Evolutionary conservation across 2,888 invertebrate species (phyloP), one percentile per base, ranked within the genome.

Genomic region (Agrochola litura): DNA sequence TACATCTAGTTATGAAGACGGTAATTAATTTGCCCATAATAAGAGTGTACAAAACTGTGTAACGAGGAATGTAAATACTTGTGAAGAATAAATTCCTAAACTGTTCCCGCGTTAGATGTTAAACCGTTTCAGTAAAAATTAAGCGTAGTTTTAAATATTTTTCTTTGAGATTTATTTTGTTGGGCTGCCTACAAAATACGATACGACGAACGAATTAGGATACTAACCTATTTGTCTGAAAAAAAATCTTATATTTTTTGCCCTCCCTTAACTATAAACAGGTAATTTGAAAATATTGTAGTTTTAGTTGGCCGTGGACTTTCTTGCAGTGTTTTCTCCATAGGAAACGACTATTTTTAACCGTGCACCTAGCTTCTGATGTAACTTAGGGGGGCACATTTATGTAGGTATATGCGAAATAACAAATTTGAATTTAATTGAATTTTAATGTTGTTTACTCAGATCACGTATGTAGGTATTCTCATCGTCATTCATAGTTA

Each of bases 1-100:
- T 79, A 61, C 74, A 81, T 81, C 46, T 79, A 73, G 60, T 76
- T 75, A 61, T 6, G 52, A 30, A 63, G 22, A 67, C 58, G 0
- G 46, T 74, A 76, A 74, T 79, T 77, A 58, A 72, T 70, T 65
- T 49, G 56, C n/a, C 0, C 22, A 43, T 74, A 73, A 16, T 41
- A 67, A 60, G 37, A 60, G 37, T 63, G 22, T 6, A 73, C 58
- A 68, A 81, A 73, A 60, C 16, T 41, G 37, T 66, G 30, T 77
- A 64, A 85, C 52, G 67, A 79, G 64, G 16, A 37, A 67, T 70
- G 37, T 43, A 30, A 74, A 70, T 66, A 60, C n/a, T 73, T 67
- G 2, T 10, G 9, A 30, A 49, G 41, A 64, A 49, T 9, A 30
- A 30, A 60, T 19, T 54, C 2, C 0, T 37, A 10, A 77, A 16